These are phyloP conservation scores for Brachirus orientalis DNA, from an alignment of 2,113 vertebrate species.

Conservation along the genomic window DNA sequence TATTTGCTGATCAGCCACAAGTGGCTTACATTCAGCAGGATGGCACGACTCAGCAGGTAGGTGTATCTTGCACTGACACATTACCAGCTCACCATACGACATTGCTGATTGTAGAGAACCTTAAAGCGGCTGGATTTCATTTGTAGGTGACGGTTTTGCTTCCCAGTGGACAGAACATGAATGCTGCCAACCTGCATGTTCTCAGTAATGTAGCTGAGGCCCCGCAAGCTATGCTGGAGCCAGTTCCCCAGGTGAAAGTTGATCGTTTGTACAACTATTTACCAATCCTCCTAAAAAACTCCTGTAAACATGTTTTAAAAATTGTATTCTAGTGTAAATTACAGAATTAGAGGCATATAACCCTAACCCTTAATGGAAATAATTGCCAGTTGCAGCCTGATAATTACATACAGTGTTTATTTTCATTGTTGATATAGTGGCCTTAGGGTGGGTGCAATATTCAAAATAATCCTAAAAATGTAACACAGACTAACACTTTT, in stretches of 20 bases:
- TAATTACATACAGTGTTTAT: no score
- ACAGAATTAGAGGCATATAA: no score
- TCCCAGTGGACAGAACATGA: constrained; percentile 87
- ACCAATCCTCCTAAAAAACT: background rate
- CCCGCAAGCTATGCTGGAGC: constrained; percentile 86
- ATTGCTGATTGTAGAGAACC: background rate
- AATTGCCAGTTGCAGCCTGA: no score
- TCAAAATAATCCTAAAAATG: no score
- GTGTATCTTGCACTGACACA: background rate
- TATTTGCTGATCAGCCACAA: constrained; percentile 96
- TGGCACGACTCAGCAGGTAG: constrained; percentile 94
- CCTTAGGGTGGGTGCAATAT: no score
- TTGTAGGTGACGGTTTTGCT: constrained; percentile 86
- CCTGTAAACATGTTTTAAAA: no score
- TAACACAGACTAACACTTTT: no score
- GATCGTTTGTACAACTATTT: background rate
- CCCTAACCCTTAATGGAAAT: no score
- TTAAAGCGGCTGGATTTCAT: background rate
- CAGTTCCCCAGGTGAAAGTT: constrained; percentile 82
- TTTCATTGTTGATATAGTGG: no score
- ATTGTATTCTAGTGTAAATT: no score
- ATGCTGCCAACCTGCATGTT: constrained; percentile 87
- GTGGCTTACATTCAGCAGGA: constrained; percentile 98
- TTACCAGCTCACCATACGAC: background rate
- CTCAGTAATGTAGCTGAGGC: constrained; percentile 87